Evolutionary conservation across 1,140 invertebrate genomes (phyloP).

Genomic region (Listronotus oregonensis): DNA sequence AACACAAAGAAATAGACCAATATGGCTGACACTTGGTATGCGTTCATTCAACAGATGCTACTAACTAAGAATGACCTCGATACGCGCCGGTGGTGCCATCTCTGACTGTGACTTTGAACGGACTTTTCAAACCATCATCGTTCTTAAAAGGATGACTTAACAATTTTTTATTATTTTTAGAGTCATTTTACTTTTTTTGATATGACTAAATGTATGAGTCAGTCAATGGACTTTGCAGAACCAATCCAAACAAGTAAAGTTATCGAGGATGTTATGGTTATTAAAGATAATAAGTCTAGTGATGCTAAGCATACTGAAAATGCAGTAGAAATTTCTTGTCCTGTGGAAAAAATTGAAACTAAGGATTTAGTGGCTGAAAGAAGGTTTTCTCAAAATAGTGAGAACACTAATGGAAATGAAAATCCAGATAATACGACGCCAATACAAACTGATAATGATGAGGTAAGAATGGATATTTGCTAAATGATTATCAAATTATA

Average conservation of each 20-base stretch:
- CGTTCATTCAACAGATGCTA: too few species aligned
- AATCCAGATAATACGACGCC: constrained; percentile 47
- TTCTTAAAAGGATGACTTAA: too few species aligned
- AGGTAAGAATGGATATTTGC: constrained; percentile 35
- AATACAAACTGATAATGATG: constrained; percentile 51
- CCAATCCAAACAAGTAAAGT: constrained; percentile 45
- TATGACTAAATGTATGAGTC: constrained; percentile 53
- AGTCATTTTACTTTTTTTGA: constrained; percentile 52
- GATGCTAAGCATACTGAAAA: constrained; percentile 47
- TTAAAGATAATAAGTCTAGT: constrained; percentile 52
- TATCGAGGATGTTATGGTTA: constrained; percentile 52
- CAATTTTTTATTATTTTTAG: constrained; percentile 40
- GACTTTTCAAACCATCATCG: too few species aligned
- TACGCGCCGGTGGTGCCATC: too few species aligned
- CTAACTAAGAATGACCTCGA: too few species aligned
- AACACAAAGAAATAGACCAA: too few species aligned
- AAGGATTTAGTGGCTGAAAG: constrained; percentile 39
- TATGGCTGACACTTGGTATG: too few species aligned
- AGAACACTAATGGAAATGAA: constrained; percentile 43
- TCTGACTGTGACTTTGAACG: too few species aligned
- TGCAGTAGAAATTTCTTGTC: constrained; percentile 52
- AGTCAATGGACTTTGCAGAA: constrained; percentile 40
- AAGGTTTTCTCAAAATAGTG: constrained; percentile 50
- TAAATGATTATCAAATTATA: too few species aligned
- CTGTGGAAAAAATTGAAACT: constrained; percentile 40